Evolutionary conservation across 2,797 vertebrate species (phyloP), one percentile per base, ranked within the genome.

Genomic region (Nannoperca australis): DNA sequence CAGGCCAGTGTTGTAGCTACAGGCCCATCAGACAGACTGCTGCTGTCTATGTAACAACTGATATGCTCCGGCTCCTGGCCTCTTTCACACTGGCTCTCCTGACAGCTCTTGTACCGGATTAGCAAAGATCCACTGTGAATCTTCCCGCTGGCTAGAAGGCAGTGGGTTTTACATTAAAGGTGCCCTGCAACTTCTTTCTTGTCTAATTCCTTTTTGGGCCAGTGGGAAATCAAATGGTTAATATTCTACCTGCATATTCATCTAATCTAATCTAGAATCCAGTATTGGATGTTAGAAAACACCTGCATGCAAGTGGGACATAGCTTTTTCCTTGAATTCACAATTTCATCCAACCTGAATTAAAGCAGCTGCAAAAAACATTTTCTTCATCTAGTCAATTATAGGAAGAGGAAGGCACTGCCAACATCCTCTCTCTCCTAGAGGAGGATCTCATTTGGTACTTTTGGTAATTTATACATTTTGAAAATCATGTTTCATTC

Each of bases 21-120:
- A 62, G 49, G 54, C 50, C 62, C 24, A 66, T 78, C 71, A 76
- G 70, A 66, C 65, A 14, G 58, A 64, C 58, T 22, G 55, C 55
- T 38, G 38, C 75, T 61, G 59, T 58, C 73, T 74, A 3, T 60
- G 17, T 42, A 54, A n/a, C 55, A 70, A 42, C 50, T n/a, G 72
- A 66, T 51, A n/a, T 61, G 51, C 44, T 58, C 67, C 30, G 54
- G 59, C 60, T 36, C 7, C 34, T 30, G 49, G 42, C 68, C 47
- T 72, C 50, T 72, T 62, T 56, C 49, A 62, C 55, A 36, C 27
- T 13, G 40, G 34, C 24, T 79, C 27, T 15, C 44, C 53, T 63
- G 36, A 70, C 65, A 55, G 53, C 34, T 77, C 44, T 67, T 76
- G 81, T n/a, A 53, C 49, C 20, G 38, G 60, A 64, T 76, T 73